phyloP scores from a whole-genome alignment of 1,140 invertebrate genomes.

The Bradynema listronoti region DNA sequence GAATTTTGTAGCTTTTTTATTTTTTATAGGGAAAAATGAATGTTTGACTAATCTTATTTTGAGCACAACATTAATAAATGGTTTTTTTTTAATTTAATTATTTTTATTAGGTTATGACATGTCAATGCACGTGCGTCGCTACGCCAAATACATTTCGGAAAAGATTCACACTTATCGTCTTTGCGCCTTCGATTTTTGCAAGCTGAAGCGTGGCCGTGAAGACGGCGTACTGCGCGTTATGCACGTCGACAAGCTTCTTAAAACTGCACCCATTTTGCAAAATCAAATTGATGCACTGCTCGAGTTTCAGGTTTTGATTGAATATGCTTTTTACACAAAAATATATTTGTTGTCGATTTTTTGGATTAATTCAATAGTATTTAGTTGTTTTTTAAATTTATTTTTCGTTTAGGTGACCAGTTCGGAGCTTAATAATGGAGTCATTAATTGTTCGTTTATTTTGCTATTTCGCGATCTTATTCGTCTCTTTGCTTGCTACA shows the following conservation, averaged over 20 bases:
- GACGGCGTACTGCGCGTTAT: constrained; percentile 91
- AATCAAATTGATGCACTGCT: constrained; percentile 85
- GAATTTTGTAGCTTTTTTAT: constrained; percentile 1
- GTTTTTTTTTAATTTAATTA: no score
- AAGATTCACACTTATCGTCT: constrained; percentile 94
- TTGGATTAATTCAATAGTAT: neutral
- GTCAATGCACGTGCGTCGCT: constrained; percentile 95
- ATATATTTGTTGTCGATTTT: neutral
- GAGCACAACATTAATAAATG: no score
- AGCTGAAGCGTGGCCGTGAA: constrained; percentile 91
- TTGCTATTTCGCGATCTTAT: constrained; percentile 96
- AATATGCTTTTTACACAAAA: neutral
- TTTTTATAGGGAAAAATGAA: neutral
- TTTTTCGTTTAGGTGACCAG: constrained; percentile 68
- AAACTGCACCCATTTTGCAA: constrained; percentile 89
- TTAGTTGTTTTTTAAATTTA: constrained; percentile 8
- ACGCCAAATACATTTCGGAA: constrained; percentile 97
- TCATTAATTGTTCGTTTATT: constrained; percentile 98
- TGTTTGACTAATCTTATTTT: constrained; percentile 2
- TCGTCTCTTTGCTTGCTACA: constrained; percentile 96
- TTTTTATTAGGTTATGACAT: constrained; percentile 85
- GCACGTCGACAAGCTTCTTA: constrained; percentile 91
- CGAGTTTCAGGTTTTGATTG: constrained; percentile 76
- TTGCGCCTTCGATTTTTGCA: constrained; percentile 99
- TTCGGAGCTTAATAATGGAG: constrained; percentile 92